Percentiles rank a stretch among this genome's conserved stretches.
phyloP scores from a whole-genome alignment of 2,888 invertebrate species.

The Lasioglossum figueresi region DNA sequence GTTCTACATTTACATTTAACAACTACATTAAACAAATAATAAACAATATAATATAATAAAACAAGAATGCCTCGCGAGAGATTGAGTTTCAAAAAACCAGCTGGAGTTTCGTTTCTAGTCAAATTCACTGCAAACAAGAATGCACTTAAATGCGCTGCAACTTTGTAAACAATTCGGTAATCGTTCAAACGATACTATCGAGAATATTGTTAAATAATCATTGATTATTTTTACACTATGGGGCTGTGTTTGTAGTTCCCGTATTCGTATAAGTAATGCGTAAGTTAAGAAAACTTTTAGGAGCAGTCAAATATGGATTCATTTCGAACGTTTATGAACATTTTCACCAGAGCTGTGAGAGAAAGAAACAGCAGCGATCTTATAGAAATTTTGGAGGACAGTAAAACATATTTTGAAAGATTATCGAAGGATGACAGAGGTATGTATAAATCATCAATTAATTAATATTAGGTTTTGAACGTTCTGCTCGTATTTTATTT shows the following conservation, averaged over 20 bases:
- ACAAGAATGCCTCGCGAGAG: neutral
- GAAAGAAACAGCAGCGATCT: conserved; percentile 51
- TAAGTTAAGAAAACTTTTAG: no score
- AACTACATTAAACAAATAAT: neutral
- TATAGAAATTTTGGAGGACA: conserved; percentile 54
- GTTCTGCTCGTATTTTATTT: neutral
- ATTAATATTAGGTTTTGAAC: neutral
- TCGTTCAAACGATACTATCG: neutral
- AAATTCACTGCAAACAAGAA: neutral
- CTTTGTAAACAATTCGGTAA: neutral
- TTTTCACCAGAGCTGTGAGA: conserved; percentile 55
- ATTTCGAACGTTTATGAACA: conserved; percentile 66
- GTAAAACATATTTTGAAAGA: conserved; percentile 68
- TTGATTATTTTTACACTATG: neutral
- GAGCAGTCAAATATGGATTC: conserved; percentile 63
- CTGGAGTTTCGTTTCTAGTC: neutral
- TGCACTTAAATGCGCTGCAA: neutral
- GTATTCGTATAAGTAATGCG: neutral
- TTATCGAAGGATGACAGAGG: conserved; percentile 67
- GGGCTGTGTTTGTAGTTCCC: neutral
- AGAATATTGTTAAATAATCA: neutral
- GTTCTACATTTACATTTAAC: neutral
- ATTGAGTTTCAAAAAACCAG: neutral
- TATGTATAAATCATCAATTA: conserved; percentile 35
- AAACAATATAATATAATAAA: no score